Evolutionary conservation across 1,140 invertebrate species (phyloP).

Genomic region (Asobara japonica): DNA sequence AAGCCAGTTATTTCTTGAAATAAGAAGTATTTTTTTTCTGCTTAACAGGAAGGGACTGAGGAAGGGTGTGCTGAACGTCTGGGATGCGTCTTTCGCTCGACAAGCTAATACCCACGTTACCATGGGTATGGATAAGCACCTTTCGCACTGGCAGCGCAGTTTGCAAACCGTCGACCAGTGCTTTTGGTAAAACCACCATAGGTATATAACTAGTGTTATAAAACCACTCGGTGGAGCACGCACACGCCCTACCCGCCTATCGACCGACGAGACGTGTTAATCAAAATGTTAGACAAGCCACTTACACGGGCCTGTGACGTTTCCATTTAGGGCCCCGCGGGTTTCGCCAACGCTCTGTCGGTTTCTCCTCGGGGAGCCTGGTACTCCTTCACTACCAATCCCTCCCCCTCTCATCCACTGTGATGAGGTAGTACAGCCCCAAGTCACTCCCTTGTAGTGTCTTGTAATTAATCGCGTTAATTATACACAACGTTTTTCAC

Average conservation of each 20-base stretch:
- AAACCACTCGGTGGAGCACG: not conserved
- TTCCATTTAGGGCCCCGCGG: conserved; percentile 60
- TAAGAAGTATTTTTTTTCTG: too few species aligned
- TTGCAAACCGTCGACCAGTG: conserved; percentile 40
- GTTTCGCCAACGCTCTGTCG: conserved; percentile 27
- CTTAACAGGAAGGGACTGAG: too few species aligned
- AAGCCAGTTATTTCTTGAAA: too few species aligned
- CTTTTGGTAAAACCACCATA: conserved; percentile 2
- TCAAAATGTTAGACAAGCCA: conserved; percentile 69
- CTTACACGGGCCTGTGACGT: conserved; percentile 65
- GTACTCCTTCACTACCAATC: not conserved
- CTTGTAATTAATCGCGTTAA: conserved; percentile 50
- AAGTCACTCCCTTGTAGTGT: conserved; percentile 3
- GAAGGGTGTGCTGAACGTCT: not conserved
- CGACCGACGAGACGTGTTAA: conserved; percentile 63
- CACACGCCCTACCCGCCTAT: not conserved
- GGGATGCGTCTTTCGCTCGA: conserved; percentile 45
- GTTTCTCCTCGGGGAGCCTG: conserved; percentile 37
- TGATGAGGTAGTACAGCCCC: not conserved
- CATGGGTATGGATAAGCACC: conserved; percentile 51
- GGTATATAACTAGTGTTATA: conserved; percentile 16
- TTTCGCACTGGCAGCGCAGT: conserved; percentile 50
- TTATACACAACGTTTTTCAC: conserved; percentile 48
- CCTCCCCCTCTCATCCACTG: not conserved
- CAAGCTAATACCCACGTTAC: conserved; percentile 63